These are phyloP conservation scores for Marmota monax DNA, from an alignment of 2,113 vertebrate genomes.

Conservation along the genomic window DNA sequence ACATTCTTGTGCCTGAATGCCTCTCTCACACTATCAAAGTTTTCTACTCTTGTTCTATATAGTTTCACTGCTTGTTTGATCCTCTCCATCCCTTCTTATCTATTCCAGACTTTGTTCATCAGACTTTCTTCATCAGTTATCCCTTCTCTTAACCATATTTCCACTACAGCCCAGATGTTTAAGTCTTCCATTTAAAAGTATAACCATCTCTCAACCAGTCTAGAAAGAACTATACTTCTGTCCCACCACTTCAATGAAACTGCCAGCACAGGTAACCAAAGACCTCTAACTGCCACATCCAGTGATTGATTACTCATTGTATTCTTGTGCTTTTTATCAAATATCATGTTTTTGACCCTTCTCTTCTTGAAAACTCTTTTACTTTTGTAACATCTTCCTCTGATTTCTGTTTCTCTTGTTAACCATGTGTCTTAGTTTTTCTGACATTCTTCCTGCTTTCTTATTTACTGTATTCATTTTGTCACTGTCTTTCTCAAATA, in stretches of 20 bases:
- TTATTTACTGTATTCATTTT: neutral
- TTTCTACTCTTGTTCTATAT: neutral
- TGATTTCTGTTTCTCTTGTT: neutral
- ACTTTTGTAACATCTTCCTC: neutral
- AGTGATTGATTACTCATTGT: neutral
- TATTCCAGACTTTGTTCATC: neutral
- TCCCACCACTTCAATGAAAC: neutral
- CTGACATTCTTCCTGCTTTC: neutral
- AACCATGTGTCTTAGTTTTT: slow-evolving; percentile 15
- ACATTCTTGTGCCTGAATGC: neutral
- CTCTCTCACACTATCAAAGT: neutral
- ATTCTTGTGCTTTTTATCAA: neutral
- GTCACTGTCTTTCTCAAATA: neutral
- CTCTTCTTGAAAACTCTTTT: neutral
- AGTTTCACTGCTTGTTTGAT: neutral
- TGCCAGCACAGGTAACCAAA: neutral
- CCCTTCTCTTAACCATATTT: neutral
- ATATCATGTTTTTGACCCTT: neutral
- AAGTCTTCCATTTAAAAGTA: neutral
- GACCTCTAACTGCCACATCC: neutral
- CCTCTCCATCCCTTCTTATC: neutral
- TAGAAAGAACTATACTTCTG: neutral
- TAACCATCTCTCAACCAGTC: neutral
- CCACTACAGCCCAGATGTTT: neutral
- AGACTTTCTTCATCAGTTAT: neutral